Base-by-base conservation (phyloP, 1,140 invertebrate genomes). In the Gonatopus flavifemur region DNA sequence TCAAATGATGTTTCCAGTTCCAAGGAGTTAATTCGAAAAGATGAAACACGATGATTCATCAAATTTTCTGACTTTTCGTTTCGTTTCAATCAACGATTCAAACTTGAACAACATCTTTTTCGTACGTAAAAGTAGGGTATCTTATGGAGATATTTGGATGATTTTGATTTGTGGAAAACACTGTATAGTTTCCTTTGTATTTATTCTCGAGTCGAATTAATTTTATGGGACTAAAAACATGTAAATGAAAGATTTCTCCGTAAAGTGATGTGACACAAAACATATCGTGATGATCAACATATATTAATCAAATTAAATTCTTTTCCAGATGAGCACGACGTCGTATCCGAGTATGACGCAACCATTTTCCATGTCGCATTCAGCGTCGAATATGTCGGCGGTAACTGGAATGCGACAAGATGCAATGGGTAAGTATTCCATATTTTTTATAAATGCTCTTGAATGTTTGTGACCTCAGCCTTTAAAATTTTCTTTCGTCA, bases 271-370 rank as follows among this genome's bases (percentile, higher is more conserved):
- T n/a, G n/a, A n/a, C n/a, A n/a, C n/a, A n/a, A n/a, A n/a, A n/a
- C n/a, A n/a, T n/a, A n/a, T n/a, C n/a, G n/a, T n/a, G n/a, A n/a
- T n/a, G n/a, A n/a, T n/a, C n/a, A n/a, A n/a, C n/a, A n/a, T n/a
- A n/a, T n/a, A n/a, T n/a, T n/a, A n/a, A n/a, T n/a, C n/a, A n/a
- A n/a, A n/a, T n/a, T n/a, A n/a, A n/a, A n/a, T 68, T 69, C 71
- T 81, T 47, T 86, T 87, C 12, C 83, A 93, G 85, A 96, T 96
- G 93, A 88, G 88, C 45, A 86, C 90, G 31, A 86, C 90, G 64
- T 90, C 89, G 15, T 95, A 97, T 79, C 90, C 92, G 7, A 87
- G 88, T 47, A 94, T 96, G 88, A 88, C 89, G 9, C 94, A 96
- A 74, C 91, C 91, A 36, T 97, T 96, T 78, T 90, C 92, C 41